A percentile compares a stretch with the other conserved stretches of the same genome.
These are phyloP conservation scores for Chrysolina oricalcia DNA, from an alignment of 2,888 invertebrate genomes.

Conservation along the genomic window DNA sequence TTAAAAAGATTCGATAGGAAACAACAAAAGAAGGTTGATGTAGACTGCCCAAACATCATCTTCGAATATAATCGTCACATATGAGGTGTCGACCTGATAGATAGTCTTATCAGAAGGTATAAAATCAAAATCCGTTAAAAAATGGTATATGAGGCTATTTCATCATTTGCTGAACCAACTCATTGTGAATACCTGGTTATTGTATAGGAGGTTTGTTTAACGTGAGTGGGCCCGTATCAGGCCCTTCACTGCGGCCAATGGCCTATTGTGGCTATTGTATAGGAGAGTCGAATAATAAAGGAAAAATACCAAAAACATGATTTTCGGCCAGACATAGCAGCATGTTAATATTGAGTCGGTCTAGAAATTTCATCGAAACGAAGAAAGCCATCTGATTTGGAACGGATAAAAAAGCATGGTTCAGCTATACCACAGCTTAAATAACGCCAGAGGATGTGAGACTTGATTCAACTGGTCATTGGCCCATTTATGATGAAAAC, in stretches of 20 bases:
- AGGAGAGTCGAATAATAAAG: constrained; percentile 15
- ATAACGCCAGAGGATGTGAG: constrained; percentile 1
- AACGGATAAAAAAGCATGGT: constrained; percentile 5
- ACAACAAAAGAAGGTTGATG: constrained; percentile 1
- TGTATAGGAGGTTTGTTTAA: too few relatives aligned
- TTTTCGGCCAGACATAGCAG: constrained; percentile 18
- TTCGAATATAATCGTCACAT: constrained; percentile 20
- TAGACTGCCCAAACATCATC: constrained; percentile 21
- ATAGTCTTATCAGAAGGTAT: constrained; percentile 9
- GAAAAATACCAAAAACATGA: constrained; percentile 20
- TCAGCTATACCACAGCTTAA: neutral
- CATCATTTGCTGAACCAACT: constrained; percentile 19
- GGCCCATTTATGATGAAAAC: constrained; percentile 20
- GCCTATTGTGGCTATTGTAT: constrained; percentile 19
- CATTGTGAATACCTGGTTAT: constrained; percentile 17
- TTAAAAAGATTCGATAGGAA: constrained; percentile 12
- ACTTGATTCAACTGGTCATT: constrained; percentile 19
- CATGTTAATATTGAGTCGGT: constrained; percentile 9
- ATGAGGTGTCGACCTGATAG: constrained; percentile 16
- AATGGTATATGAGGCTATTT: constrained; percentile 24
- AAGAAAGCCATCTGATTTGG: constrained; percentile 23
- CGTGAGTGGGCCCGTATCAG: too few relatives aligned
- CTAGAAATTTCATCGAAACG: constrained; percentile 13
- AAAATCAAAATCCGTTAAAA: too few relatives aligned
- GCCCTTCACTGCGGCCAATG: too few relatives aligned